phyloP scores from a whole-genome alignment of 2,113 vertebrate species.

The Montifringilla adamsi region DNA sequence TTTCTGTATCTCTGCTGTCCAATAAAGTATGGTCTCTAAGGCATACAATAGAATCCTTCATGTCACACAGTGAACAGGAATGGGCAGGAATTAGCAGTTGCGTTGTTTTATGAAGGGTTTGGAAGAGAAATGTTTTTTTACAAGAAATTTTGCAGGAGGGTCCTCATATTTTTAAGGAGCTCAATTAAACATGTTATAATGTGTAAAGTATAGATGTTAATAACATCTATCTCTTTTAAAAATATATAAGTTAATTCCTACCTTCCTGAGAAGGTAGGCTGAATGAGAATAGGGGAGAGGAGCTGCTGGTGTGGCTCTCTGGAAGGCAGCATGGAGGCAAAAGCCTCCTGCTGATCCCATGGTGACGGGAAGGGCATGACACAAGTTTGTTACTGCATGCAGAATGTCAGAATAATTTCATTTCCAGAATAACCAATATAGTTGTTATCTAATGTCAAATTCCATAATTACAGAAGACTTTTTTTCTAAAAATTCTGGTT shows the following conservation, averaged over 20 bases:
- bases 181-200: background rate
- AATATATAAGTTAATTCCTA: background rate
- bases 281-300: background rate
- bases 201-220: background rate
- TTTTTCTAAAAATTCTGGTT: background rate
- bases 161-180: background rate
- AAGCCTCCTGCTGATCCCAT: background rate
- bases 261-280: background rate
- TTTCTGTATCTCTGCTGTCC: background rate
- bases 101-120: background rate
- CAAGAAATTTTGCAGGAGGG: background rate
- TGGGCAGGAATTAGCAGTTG: background rate
- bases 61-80: background rate
- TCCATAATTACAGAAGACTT: background rate
- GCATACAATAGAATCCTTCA: background rate
- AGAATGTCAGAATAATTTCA: background rate
- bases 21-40: background rate
- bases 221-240: background rate
- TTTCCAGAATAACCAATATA: background rate
- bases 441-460: background rate
- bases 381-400: background rate
- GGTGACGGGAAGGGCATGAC: background rate
- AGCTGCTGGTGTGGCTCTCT: background rate
- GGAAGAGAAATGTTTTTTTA: background rate
- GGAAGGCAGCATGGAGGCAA: background rate